Percentiles rank a stretch among this genome's conserved stretches.
Evolutionary conservation across 2,797 vertebrate genomes (phyloP).

Genomic region (Sebastiscus albofasciatus): DNA sequence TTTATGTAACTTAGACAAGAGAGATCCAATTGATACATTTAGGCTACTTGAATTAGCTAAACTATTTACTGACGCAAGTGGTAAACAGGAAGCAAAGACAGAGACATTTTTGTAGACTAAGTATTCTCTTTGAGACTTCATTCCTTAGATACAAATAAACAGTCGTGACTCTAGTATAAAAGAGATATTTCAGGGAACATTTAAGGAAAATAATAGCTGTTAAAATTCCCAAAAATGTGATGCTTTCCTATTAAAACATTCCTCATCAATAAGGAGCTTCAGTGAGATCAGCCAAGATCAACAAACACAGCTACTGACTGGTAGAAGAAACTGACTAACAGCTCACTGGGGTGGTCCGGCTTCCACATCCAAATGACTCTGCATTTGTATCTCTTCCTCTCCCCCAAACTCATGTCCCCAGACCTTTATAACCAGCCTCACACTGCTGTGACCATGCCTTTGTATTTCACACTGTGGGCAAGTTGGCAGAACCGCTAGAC

Average conservation of each 20-base stretch:
- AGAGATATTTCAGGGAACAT: neutral
- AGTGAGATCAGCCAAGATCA: neutral
- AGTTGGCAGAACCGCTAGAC: conserved; percentile 19
- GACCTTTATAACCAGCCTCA: conserved; percentile 33
- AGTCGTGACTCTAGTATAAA: neutral
- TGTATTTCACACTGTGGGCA: neutral
- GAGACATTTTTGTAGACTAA: neutral
- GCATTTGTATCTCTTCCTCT: neutral
- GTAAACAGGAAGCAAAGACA: neutral
- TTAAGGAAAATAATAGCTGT: neutral
- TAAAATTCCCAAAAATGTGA: neutral
- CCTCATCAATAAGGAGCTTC: neutral
- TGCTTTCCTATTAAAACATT: neutral
- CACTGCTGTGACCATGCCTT: conserved; percentile 11
- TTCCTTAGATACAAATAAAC: neutral
- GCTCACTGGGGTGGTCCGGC: neutral
- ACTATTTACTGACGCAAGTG: neutral
- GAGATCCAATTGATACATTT: neutral
- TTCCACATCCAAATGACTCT: neutral
- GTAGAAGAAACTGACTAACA: neutral
- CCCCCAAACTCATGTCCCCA: conserved; percentile 3
- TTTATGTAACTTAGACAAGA: neutral
- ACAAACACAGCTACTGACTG: neutral
- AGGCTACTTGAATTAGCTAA: too few species aligned
- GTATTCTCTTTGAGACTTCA: neutral